Conservation (phyloP, 2,113 vertebrate genomes). For the Piaya cayana region DNA sequence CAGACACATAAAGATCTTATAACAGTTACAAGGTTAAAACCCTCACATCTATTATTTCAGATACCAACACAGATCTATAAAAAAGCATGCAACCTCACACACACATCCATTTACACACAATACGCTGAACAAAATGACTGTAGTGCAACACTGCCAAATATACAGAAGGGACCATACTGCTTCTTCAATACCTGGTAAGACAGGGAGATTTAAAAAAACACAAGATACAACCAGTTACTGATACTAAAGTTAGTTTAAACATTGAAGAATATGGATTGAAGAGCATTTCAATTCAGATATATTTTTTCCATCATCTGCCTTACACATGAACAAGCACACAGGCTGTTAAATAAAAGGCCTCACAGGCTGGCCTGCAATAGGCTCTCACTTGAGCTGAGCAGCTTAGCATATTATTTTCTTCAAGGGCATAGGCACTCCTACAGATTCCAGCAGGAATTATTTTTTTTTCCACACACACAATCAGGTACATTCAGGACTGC, state of each 20-base stretch:
- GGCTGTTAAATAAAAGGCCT: not conserved
- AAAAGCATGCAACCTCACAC: fast-evolving
- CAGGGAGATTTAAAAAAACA: not conserved
- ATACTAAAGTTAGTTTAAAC: not conserved
- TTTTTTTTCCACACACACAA: not conserved
- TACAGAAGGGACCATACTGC: not conserved
- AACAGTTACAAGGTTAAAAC: constrained; percentile 72
- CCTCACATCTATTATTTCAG: constrained; percentile 48
- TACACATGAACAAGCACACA: not conserved
- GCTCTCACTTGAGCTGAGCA: not conserved
- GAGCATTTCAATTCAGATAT: not conserved
- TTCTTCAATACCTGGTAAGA: constrained; percentile 4
- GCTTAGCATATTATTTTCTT: not conserved
- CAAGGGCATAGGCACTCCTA: not conserved
- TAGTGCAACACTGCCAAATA: not conserved
- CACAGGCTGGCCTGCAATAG: not conserved
- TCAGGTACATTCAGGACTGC: not conserved
- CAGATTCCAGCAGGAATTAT: not conserved
- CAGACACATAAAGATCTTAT: constrained; percentile 80
- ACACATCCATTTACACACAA: not conserved
- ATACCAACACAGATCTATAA: not conserved
- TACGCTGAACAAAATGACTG: not conserved
- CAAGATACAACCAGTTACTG: not conserved
- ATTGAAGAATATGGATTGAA: not conserved
- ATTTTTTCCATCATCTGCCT: not conserved